A percentile compares a stretch with the other conserved stretches of the same genome.
These are phyloP conservation scores for Caenorhabditis briggsae DNA, from an alignment of 1,140 invertebrate genomes.

Conservation along the genomic window DNA sequence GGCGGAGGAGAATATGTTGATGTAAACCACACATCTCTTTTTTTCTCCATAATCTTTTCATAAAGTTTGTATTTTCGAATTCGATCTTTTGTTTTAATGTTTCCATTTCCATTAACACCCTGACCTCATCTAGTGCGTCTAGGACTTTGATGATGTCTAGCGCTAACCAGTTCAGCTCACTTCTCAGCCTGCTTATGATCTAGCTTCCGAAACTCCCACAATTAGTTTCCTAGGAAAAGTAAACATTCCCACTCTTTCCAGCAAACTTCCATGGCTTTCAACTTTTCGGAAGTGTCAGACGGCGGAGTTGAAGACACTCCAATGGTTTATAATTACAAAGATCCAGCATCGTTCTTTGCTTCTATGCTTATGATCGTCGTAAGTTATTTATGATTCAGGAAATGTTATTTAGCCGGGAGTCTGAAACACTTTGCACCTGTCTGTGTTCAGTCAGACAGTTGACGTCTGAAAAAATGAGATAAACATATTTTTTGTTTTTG, in stretches of 20 bases:
- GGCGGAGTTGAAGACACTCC: neutral
- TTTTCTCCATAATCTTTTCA: neutral
- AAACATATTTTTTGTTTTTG: neutral
- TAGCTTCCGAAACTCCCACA: neutral
- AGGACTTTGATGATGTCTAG: neutral
- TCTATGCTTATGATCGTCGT: constrained; percentile 25
- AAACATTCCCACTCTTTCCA: neutral
- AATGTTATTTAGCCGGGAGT: neutral
- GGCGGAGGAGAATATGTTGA: neutral
- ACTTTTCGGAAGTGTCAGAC: neutral
- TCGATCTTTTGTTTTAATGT: neutral
- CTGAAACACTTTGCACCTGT: neutral
- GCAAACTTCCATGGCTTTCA: neutral
- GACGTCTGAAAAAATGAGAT: neutral
- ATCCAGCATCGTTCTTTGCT: constrained; percentile 6
- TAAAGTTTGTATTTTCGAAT: neutral
- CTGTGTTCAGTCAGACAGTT: neutral
- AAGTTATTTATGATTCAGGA: constrained; percentile 28
- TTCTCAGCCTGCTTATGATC: neutral
- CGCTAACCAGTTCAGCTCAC: neutral
- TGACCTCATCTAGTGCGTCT: neutral
- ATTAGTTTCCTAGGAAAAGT: neutral
- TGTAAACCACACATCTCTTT: neutral
- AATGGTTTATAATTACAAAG: neutral
- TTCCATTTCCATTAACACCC: neutral